Evolutionary conservation across 2,888 invertebrate species (phyloP).

Genomic region (Sacculina carcini): DNA sequence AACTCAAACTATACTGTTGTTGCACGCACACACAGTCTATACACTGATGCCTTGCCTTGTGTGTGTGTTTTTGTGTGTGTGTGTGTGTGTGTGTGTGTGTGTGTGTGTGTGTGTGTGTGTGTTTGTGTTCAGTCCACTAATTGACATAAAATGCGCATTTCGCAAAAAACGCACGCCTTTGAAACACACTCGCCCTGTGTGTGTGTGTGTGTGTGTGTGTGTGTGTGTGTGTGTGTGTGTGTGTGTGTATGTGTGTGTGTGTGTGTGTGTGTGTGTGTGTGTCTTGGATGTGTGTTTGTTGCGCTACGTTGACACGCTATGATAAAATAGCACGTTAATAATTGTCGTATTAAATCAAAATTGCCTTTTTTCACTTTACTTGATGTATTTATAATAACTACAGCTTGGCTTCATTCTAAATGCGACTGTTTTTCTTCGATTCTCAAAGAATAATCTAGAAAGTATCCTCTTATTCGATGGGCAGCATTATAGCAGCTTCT

Average conservation of each 20-base stretch:
- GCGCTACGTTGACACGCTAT: background rate
- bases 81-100: slow-evolving; percentile 6
- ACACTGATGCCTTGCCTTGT: background rate
- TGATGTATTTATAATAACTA: background rate
- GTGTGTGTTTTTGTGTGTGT: slow-evolving; percentile 6
- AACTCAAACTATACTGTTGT: too few relatives aligned
- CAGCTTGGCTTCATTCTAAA: background rate
- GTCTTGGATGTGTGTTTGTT: background rate
- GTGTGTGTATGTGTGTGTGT: slow-evolving; percentile 1
- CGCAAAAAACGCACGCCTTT: too few relatives aligned
- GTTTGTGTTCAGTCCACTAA: too few relatives aligned
- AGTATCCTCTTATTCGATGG: too few relatives aligned
- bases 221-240: slow-evolving; percentile 6
- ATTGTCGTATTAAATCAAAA: background rate
- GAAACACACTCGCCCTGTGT: too few relatives aligned
- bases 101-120: slow-evolving; percentile 7
- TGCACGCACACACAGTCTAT: too few relatives aligned
- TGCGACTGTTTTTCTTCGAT: background rate
- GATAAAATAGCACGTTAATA: background rate
- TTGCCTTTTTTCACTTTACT: background rate
- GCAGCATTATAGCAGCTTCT: too few relatives aligned
- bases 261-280: background rate
- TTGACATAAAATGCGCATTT: too few relatives aligned
- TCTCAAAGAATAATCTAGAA: background rate
- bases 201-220: slow-evolving; percentile 7